Base-by-base conservation (phyloP, 2,888 invertebrate genomes). In the Pocota personata region DNA sequence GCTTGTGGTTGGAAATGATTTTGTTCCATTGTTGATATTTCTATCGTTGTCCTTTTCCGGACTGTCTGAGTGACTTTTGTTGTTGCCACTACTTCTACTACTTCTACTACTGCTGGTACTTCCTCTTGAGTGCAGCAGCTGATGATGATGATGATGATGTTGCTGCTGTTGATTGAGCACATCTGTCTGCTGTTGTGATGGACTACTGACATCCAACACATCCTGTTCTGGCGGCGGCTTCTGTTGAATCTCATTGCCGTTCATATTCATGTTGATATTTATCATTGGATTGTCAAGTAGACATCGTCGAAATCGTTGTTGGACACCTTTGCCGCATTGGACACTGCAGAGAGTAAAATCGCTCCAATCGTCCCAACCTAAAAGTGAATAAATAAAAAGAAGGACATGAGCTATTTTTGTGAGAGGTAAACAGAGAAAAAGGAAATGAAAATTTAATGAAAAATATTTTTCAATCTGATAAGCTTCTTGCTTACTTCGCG, bases 361-460 rank as follows among this genome's bases (percentile, higher is more conserved):
- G 80, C 92, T 92, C 92, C 92, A 92, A 89, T 91, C 90, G 82
- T 92, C 92, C 92, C 92, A 92, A 75, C 92, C 92, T 92, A 52
- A n/a, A 52, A 35, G 2, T 8, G 30, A 16, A 32, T 1, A 3
- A 3, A 30, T 1, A 60, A 50, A 37, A 40, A 30, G 8, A 32
- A 30, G 27, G 8, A 60, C 21, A 48, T 48, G 14, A 35, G 14
- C 14, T n/a, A 37, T 24, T 1, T 30, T 19, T 21, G 12, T 43
- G 21, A 14, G 12, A n/a, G 16, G 12, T 60, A 16, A 24, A 30
- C 16, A 19, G 21, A 12, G 43, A 10, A 48, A 10, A 48, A 21
- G 3, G 14, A 43, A 16, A 43, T 43, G 52, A 35, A 69, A 69
- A 32, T 40, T 52, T 16, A 48, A 50, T 73, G 43, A 46, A 46